phyloP scores from a whole-genome alignment of 2,888 invertebrate genomes.

The Drosophila buzzatii region DNA sequence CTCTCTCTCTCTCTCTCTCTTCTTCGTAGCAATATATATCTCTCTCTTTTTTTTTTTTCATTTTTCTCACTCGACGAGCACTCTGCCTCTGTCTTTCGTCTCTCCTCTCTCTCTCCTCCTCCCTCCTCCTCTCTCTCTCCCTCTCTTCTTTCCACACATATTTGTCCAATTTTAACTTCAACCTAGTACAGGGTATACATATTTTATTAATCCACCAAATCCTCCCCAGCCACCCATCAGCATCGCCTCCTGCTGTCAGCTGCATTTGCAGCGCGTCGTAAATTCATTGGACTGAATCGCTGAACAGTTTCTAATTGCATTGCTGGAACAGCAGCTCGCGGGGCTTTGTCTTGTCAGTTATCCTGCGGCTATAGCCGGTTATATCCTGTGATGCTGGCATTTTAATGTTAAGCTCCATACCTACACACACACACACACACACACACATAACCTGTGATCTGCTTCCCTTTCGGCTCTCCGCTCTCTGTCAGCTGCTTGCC shows the following conservation, averaged over 20 bases:
- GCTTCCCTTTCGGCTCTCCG: no score
- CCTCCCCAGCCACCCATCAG: not conserved
- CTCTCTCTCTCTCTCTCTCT: no score
- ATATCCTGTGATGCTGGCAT: constrained; percentile 53
- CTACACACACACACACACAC: constrained; percentile 1
- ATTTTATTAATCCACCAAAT: not conserved
- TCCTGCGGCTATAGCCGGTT: constrained; percentile 31
- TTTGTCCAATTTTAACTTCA: not conserved
- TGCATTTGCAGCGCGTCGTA: constrained; percentile 13
- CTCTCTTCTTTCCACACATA: not conserved
- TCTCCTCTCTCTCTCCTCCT: not conserved
- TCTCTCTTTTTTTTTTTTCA: not conserved
- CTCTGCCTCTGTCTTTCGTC: not conserved
- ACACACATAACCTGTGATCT: not conserved
- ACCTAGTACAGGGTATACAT: not conserved
- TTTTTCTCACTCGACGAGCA: no score
- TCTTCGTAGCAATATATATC: no score
- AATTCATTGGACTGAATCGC: constrained; percentile 27
- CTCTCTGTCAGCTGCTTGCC: not conserved
- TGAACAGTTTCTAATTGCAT: constrained; percentile 53
- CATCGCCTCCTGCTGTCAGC: not conserved
- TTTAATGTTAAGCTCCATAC: constrained; percentile 40
- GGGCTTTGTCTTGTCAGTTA: constrained; percentile 47
- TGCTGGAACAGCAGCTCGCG: constrained; percentile 31
- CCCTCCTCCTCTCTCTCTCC: no score